A percentile compares a stretch with the other conserved stretches of the same genome.
Evolutionary conservation across 2,113 vertebrate species (phyloP).

Genomic region (Antechinus stuartii): DNA sequence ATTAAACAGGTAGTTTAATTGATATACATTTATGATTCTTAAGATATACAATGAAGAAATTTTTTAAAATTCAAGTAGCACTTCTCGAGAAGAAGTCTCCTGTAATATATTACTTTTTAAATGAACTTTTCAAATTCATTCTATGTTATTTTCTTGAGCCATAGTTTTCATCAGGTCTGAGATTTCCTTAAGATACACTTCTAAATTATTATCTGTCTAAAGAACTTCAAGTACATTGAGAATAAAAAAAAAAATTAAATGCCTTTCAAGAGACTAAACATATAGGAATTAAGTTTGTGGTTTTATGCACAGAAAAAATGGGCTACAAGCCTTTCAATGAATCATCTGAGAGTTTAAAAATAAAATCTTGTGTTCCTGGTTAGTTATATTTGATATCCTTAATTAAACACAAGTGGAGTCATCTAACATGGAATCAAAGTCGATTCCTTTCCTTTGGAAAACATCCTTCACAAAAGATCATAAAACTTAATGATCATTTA

Average conservation of each 20-base stretch:
- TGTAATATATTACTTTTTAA: not conserved
- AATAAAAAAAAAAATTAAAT: not conserved
- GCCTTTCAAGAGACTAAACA: constrained; percentile 27
- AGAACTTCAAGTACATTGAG: constrained; percentile 21
- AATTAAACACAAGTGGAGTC: not conserved
- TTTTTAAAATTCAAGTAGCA: constrained; percentile 2
- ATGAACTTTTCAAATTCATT: not conserved
- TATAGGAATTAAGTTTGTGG: constrained; percentile 20
- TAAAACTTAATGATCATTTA: not conserved
- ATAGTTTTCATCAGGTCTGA: not conserved
- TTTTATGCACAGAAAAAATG: constrained; percentile 6
- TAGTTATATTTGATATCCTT: not conserved
- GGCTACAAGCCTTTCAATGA: not conserved
- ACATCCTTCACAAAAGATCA: not conserved
- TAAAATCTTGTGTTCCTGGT: not conserved
- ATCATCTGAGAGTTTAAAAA: not conserved
- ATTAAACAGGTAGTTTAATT: not conserved
- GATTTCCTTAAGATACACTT: constrained; percentile 9
- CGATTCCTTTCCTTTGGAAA: not conserved
- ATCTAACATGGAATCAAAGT: not conserved
- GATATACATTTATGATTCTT: not conserved
- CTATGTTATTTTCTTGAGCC: not conserved
- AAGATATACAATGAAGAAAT: not conserved
- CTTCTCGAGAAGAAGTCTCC: constrained; percentile 3
- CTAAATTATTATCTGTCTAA: constrained; percentile 20